Percentiles rank a stretch among this genome's conserved stretches.
These are phyloP conservation scores for Tetramorium alpestre DNA, from an alignment of 1,140 invertebrate genomes.

Conservation along the genomic window DNA sequence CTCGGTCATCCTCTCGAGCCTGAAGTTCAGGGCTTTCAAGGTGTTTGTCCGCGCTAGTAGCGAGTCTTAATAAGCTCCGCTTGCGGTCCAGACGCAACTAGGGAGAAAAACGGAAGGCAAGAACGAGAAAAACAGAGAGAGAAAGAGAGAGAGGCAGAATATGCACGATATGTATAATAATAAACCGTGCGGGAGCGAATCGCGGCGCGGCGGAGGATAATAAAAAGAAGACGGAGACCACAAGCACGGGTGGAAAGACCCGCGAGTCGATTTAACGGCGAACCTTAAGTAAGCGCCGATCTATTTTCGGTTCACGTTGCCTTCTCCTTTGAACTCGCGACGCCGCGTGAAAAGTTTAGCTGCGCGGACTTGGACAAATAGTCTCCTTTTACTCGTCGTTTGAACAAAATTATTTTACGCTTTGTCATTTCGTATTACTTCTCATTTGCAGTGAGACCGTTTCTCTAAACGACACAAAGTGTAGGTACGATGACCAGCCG, in stretches of 20 bases:
- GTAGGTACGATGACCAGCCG: too few species aligned
- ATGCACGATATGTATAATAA: constrained; percentile 66
- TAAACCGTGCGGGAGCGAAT: constrained; percentile 59
- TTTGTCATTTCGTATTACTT: neutral
- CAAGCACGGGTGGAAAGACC: constrained; percentile 34
- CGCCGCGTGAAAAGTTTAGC: constrained; percentile 43
- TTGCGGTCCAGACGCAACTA: constrained; percentile 24
- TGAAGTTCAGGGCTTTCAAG: constrained; percentile 74
- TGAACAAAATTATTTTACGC: neutral
- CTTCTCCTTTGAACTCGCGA: constrained; percentile 32
- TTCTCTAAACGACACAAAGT: neutral
- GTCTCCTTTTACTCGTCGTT: neutral
- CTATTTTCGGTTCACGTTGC: constrained; percentile 67
- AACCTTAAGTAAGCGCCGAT: constrained; percentile 65
- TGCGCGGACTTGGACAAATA: neutral
- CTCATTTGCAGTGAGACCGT: neutral
- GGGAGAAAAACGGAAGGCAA: neutral
- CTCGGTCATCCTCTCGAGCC: constrained; percentile 61
- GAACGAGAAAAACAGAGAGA: neutral
- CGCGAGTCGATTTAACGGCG: constrained; percentile 54
- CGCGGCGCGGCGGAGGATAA: constrained; percentile 44
- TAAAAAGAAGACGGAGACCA: constrained; percentile 39
- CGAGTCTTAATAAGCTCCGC: constrained; percentile 66
- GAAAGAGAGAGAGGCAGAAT: neutral
- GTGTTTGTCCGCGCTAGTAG: constrained; percentile 51